A percentile compares a stretch with the other conserved stretches of the same genome.
These are phyloP conservation scores for Leucozona laternaria DNA, from an alignment of 2,888 invertebrate species.

Conservation along the genomic window DNA sequence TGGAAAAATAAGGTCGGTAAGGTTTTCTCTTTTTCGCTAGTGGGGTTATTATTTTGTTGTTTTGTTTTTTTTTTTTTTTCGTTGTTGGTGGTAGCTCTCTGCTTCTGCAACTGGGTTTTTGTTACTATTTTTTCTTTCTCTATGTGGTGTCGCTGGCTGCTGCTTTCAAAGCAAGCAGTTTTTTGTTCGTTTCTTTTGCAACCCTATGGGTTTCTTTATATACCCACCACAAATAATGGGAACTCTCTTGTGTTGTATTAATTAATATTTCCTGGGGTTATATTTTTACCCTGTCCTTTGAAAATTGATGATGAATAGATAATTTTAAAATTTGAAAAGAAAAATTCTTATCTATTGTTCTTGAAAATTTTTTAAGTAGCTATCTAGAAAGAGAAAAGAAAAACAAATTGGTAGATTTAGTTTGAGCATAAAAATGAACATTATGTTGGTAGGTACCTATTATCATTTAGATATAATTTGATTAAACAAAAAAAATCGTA, in stretches of 20 bases:
- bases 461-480: background rate
- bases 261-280: slow-evolving; percentile 26
- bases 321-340: background rate
- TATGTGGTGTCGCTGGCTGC: background rate
- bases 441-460: background rate
- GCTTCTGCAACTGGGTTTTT: background rate
- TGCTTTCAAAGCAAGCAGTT: slow-evolving; percentile 7
- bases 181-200: slow-evolving; percentile 8
- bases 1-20: background rate
- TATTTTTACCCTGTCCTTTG: background rate
- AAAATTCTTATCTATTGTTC: background rate
- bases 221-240: slow-evolving; percentile 16
- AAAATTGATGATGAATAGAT: background rate
- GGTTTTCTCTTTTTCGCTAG: slow-evolving; percentile 3
- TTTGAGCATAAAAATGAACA: background rate
- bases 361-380: background rate
- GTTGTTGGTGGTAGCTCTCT: background rate
- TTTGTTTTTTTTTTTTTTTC: background rate
- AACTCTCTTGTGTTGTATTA: slow-evolving; percentile 3
- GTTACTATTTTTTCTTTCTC: background rate
- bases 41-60: background rate
- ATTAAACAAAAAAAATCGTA: background rate
- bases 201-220: slow-evolving; percentile 11
- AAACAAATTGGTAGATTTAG: background rate
- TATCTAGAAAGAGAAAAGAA: slow-evolving; percentile 14